Evolutionary conservation across 2,888 invertebrate species (phyloP).

Genomic region (Stenurella melanura): DNA sequence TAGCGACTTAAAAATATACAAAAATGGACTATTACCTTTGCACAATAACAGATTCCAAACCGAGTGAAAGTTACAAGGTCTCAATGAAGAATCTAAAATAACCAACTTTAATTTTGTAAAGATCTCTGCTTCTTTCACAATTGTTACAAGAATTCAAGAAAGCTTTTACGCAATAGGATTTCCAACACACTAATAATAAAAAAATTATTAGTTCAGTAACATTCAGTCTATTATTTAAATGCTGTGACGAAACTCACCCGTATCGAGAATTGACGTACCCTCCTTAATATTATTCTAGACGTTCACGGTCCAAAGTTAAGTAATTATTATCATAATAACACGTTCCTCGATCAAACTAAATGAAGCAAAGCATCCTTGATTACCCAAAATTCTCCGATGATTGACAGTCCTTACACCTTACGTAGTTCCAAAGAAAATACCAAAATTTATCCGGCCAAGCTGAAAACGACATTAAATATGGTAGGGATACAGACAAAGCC

Average conservation of each 20-base stretch:
- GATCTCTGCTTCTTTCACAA: not conserved
- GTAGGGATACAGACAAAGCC: constrained; percentile 42
- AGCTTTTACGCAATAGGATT: not conserved
- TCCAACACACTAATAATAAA: not conserved
- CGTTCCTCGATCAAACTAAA: not conserved
- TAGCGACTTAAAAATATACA: no score
- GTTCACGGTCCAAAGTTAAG: not conserved
- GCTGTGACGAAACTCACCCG: not conserved
- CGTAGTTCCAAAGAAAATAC: not conserved
- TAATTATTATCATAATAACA: not conserved
- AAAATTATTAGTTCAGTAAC: not conserved
- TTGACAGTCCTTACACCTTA: not conserved
- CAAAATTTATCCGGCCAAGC: not conserved
- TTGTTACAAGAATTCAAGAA: not conserved
- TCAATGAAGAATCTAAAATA: not conserved
- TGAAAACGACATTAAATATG: not conserved
- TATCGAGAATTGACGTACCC: not conserved
- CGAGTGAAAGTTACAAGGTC: not conserved
- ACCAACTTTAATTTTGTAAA: not conserved
- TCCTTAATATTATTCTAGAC: not conserved
- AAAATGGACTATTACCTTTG: no score
- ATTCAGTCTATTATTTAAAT: not conserved
- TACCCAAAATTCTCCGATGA: not conserved
- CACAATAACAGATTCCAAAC: not conserved
- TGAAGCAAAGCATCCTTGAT: not conserved